Conservation (phyloP, 2,888 invertebrate genomes). For the Trileptium ribeirensis region DNA sequence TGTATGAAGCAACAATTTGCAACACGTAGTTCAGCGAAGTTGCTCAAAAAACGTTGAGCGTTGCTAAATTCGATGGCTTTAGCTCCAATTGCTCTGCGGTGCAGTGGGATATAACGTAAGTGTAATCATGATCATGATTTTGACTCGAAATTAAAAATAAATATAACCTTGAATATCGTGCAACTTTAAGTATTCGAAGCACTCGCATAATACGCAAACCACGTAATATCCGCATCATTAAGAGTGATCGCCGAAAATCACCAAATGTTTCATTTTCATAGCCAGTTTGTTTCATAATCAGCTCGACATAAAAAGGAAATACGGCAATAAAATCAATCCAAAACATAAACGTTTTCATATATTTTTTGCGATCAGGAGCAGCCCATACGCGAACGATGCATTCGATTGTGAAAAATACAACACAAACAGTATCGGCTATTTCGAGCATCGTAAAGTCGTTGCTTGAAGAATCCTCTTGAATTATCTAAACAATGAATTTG, state of each 20-base stretch:
- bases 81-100: no score
- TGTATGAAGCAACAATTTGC: no score
- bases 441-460: not conserved
- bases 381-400: conserved; percentile 1
- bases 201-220: conserved; percentile 1
- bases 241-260: conserved; percentile 5
- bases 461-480: not conserved
- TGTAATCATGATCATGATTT: no score
- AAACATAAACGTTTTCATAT: not conserved
- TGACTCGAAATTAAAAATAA: no score
- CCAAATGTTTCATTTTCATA: conserved; percentile 5
- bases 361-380: not conserved
- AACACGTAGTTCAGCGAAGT: no score
- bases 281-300: not conserved
- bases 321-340: conserved; percentile 11
- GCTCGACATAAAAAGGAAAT: conserved; percentile 11
- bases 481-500: no score
- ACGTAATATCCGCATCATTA: conserved; percentile 4
- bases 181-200: conserved; percentile 6
- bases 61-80: no score
- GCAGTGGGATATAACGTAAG: no score
- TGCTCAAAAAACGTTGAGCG: no score
- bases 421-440: conserved; percentile 1
- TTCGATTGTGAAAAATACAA: conserved; percentile 7
- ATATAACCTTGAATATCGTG: not conserved